Percentiles rank a stretch among this genome's conserved stretches.
These are phyloP conservation scores for Pseudomyrmex pallidus DNA, from an alignment of 1,140 invertebrate genomes.

Conservation along the genomic window DNA sequence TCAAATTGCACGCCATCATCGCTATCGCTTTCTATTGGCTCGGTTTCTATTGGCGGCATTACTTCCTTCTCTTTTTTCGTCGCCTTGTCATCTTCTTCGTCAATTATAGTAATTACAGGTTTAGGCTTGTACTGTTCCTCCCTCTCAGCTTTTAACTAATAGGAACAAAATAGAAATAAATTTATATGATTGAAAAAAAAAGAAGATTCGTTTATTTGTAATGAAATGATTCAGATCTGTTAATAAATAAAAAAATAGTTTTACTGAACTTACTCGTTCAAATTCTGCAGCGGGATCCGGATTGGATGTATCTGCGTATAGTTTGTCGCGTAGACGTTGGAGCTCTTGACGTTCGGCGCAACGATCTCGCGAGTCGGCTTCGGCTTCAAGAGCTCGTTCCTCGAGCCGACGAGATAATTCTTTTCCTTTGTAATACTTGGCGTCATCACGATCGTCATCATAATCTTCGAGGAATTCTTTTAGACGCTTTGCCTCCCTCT, in stretches of 20 bases:
- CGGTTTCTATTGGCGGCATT: conserved; percentile 88
- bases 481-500: conserved; percentile 95
- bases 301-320: conserved; percentile 92
- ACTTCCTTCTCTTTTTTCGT: conserved; percentile 84
- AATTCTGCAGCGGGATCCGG: conserved; percentile 93
- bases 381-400: conserved; percentile 96
- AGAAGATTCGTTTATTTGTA: background rate
- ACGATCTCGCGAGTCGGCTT: conserved; percentile 95
- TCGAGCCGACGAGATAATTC: conserved; percentile 94
- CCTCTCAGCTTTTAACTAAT: conserved; percentile 89
- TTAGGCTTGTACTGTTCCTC: conserved; percentile 94
- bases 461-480: conserved; percentile 99
- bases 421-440: conserved; percentile 98
- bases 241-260: too few species aligned
- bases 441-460: conserved; percentile 98
- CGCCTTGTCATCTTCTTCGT: conserved; percentile 84
- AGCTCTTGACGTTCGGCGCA: conserved; percentile 96
- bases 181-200: background rate
- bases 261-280: conserved; percentile 87
- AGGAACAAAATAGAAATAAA: conserved; percentile 54
- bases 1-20: conserved; percentile 83
- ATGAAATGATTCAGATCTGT: background rate
- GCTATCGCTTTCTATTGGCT: conserved; percentile 89
- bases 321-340: conserved; percentile 93
- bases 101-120: conserved; percentile 88